phyloP scores from a whole-genome alignment of 2,113 vertebrate genomes.

The Chloropsis hardwickii region DNA sequence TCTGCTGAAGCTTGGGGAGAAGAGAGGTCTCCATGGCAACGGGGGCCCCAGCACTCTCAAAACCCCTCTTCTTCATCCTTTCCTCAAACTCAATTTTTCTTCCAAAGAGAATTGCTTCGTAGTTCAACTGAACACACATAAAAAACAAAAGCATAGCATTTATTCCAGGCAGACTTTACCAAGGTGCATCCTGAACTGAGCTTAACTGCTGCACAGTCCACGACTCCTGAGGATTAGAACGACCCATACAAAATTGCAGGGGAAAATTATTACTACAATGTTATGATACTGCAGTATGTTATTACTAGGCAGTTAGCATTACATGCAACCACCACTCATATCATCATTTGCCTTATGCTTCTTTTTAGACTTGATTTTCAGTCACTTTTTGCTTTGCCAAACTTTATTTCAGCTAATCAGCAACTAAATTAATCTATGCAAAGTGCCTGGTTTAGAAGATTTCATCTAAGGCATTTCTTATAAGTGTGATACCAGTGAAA shows the following conservation, averaged over 20 bases:
- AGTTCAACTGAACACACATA: not conserved
- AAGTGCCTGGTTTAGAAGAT: not conserved
- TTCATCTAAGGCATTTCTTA: not conserved
- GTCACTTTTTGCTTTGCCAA: not conserved
- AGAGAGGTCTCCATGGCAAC: conserved; percentile 33
- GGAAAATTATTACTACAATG: not conserved
- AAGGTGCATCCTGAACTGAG: not conserved
- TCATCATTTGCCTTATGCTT: not conserved
- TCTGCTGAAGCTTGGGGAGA: not conserved
- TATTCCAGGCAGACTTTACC: not conserved
- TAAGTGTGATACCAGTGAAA: not conserved
- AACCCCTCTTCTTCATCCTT: not conserved
- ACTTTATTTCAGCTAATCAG: not conserved
- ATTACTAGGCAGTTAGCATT: not conserved
- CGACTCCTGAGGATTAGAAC: not conserved
- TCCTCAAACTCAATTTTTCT: not conserved
- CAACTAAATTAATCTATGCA: not conserved
- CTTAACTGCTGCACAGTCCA: not conserved
- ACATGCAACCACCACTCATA: not conserved
- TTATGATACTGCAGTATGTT: not conserved
- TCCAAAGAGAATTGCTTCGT: not conserved
- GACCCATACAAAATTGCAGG: not conserved
- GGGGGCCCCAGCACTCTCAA: not conserved
- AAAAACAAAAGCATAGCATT: not conserved
- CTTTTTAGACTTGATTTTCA: not conserved